These are phyloP conservation scores for Tenualosa ilisha DNA, from an alignment of 2,797 vertebrate genomes.

Conservation along the genomic window DNA sequence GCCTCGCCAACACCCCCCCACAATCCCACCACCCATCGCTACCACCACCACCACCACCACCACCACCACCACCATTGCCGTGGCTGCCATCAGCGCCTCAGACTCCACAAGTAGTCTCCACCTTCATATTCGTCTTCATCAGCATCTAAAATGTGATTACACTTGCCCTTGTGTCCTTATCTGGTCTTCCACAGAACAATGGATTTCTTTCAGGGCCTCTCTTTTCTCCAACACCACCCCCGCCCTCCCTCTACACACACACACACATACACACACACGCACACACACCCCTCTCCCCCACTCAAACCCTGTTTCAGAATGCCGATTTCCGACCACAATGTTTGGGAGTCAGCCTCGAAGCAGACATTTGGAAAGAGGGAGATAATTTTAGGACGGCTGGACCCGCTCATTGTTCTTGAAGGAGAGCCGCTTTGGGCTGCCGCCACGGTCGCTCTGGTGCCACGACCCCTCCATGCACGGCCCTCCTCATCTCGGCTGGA, in stretches of 20 bases:
- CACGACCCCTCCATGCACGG: slow-evolving; percentile 37
- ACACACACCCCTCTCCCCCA: slow-evolving; percentile 36
- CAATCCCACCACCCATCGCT: too few relatives aligned
- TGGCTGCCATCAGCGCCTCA: neutral
- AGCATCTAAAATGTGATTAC: slow-evolving; percentile 44
- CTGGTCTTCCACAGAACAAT: slow-evolving; percentile 55
- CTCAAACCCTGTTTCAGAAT: slow-evolving; percentile 40
- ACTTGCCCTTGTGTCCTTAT: slow-evolving; percentile 54
- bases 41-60: too few relatives aligned
- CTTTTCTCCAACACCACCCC: slow-evolving; percentile 27
- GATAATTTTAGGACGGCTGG: slow-evolving; percentile 53
- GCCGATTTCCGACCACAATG: slow-evolving; percentile 52
- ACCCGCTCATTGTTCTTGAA: slow-evolving; percentile 54
- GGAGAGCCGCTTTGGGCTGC: slow-evolving; percentile 49
- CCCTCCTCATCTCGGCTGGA: slow-evolving; percentile 47
- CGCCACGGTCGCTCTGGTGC: slow-evolving; percentile 44
- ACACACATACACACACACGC: slow-evolving; percentile 29
- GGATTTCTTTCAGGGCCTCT: slow-evolving; percentile 48
- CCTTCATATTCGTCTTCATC: slow-evolving; percentile 23
- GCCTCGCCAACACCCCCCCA: neutral
- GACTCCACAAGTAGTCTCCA: neutral
- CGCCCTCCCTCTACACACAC: slow-evolving; percentile 34
- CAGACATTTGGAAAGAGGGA: slow-evolving; percentile 52
- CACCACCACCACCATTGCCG: neutral
- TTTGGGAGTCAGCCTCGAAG: slow-evolving; percentile 50